phyloP scores from a whole-genome alignment of 2,888 invertebrate genomes.

The Phortica magna region DNA sequence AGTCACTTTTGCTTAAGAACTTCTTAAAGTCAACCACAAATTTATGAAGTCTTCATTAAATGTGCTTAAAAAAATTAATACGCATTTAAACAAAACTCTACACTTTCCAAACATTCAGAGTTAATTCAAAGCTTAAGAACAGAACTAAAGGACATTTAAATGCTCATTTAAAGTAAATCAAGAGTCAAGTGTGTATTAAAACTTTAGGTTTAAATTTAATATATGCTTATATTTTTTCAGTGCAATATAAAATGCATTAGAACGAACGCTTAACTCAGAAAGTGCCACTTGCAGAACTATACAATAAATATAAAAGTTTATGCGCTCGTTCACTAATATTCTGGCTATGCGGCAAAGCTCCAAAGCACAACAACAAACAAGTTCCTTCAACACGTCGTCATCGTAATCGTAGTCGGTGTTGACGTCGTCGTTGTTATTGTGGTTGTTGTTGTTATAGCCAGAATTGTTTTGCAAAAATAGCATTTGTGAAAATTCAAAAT shows the following conservation, averaged over 20 bases:
- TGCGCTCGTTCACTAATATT: constrained; percentile 47
- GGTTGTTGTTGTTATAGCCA: not conserved
- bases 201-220: not conserved
- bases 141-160: too few relatives aligned
- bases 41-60: too few relatives aligned
- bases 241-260: constrained; percentile 12
- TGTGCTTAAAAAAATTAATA: not conserved
- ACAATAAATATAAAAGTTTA: constrained; percentile 64
- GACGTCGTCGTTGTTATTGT: not conserved
- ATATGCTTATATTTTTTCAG: not conserved
- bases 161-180: not conserved
- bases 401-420: not conserved
- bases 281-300: constrained; percentile 47
- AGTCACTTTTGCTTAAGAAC: too few relatives aligned
- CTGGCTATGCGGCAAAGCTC: not conserved
- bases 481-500: constrained; percentile 9
- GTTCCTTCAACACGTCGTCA: not conserved
- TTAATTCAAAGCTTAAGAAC: too few relatives aligned
- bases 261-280: constrained; percentile 10
- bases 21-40: too few relatives aligned
- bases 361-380: constrained; percentile 42
- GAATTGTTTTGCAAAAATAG: not conserved
- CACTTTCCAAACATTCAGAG: not conserved
- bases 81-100: not conserved
- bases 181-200: not conserved